phyloP scores from a whole-genome alignment of 2,888 invertebrate genomes.

The Dryadula phaetusa region DNA sequence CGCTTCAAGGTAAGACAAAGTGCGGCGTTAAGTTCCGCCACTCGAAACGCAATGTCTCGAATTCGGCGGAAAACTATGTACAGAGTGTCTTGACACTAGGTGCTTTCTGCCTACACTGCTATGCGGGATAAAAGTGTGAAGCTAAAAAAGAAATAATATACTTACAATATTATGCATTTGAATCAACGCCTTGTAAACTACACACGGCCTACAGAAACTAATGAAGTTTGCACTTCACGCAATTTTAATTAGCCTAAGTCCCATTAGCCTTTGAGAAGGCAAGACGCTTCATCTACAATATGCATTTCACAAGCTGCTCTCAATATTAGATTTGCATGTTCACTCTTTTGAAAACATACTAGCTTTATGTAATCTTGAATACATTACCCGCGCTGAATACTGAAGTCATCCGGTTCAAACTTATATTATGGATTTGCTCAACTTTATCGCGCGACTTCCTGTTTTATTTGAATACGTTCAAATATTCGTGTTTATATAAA shows the following conservation, averaged over 20 bases:
- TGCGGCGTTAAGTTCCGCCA: too few species aligned
- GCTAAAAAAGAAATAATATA: not conserved
- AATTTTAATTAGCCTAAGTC: slow-evolving; percentile 25
- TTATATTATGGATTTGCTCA: slow-evolving; percentile 24
- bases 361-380: slow-evolving; percentile 40
- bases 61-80: too few species aligned
- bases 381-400: slow-evolving; percentile 30
- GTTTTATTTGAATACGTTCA: slow-evolving; percentile 26
- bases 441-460: slow-evolving; percentile 24
- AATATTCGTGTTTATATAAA: slow-evolving; percentile 8
- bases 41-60: too few species aligned
- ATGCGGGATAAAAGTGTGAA: too few species aligned
- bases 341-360: slow-evolving; percentile 37
- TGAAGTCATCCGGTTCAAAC: slow-evolving; percentile 21
- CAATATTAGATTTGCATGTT: slow-evolving; percentile 37
- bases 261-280: slow-evolving; percentile 27
- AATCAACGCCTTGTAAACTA: slow-evolving; percentile 5
- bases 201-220: not conserved
- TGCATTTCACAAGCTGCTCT: slow-evolving; percentile 35
- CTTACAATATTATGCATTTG: not conserved
- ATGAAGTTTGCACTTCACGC: slow-evolving; percentile 18
- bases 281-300: slow-evolving; percentile 32
- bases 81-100: too few species aligned
- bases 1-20: not conserved
- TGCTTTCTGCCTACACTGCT: too few species aligned